Evolutionary conservation across 2,113 vertebrate genomes (phyloP), one percentile per base, ranked within the genome.

Genomic region (Thryonomys swinderianus): DNA sequence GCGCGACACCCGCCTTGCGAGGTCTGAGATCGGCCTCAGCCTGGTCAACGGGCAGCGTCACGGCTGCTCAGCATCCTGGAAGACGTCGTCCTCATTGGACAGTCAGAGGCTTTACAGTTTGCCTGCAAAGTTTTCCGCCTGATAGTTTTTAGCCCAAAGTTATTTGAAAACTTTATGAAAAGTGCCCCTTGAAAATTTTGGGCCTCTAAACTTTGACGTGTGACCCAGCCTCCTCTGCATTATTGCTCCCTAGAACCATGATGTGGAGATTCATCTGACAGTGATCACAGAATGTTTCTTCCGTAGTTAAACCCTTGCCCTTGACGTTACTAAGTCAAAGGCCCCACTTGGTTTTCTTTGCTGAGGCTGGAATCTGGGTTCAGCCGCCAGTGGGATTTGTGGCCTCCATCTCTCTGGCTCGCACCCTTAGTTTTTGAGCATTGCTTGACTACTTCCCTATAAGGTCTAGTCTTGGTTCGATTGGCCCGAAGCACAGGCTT

Each of bases 151-250:
- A 86, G 25, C 81, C 55, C 53, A n/a, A 0, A 74, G 59, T 90
- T 69, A 87, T 81, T 85, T 79, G 10, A 79, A 57, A 91, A 67
- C 57, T 93, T 93, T 71, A 53, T 66, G 53, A 69, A 91, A 55
- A 92, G 9, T 90, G 83, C 3, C 21, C 30, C 45, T 73, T 57
- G 25, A 85, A 86, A 32, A 64, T 88, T 83, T 9, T 59, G n/a
- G 81, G 20, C 55, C 93, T 85, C 13, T 66, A 83, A 89, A 66
- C 17, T 69, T 88, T 61, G 78, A 17, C 30, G 18, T 42, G 37
- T 20, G 32, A 23, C n/a, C 21, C 27, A 23, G 10, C 92, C 45
- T 93, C 85, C 30, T 55, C 30, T 85, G 14, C 9, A 8, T 30
- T 71, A 11, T 53, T 90, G 32, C 51, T 66, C 8, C 64, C 34